Evolutionary conservation across 2,888 invertebrate species (phyloP).

Genomic region (Synanthedon tipuliformis): DNA sequence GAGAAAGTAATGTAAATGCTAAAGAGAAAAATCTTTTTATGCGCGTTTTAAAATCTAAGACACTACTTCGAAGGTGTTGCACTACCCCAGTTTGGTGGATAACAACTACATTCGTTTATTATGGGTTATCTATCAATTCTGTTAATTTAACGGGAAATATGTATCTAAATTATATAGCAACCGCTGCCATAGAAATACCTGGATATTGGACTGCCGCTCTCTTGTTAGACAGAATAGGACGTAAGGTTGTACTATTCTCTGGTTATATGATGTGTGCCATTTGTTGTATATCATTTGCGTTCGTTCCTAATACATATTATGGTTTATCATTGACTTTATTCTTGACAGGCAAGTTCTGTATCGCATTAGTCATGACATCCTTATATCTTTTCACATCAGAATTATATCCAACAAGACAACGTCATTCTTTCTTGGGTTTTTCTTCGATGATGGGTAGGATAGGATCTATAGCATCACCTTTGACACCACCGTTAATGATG

Average conservation of each 20-base stretch:
- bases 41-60: conserved; percentile 63
- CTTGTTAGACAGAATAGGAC: conserved; percentile 72
- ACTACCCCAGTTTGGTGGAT: conserved; percentile 84
- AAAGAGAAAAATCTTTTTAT: conserved; percentile 25
- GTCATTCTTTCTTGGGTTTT: conserved; percentile 75
- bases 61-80: conserved; percentile 69
- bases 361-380: conserved; percentile 74
- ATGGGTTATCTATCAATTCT: conserved; percentile 82
- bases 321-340: conserved; percentile 50
- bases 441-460: conserved; percentile 80
- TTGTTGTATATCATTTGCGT: conserved; percentile 66
- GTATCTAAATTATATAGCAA: conserved; percentile 79
- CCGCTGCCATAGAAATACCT: conserved; percentile 76
- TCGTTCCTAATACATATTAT: conserved; percentile 44
- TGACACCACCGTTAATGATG: conserved; percentile 73
- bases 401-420: conserved; percentile 76
- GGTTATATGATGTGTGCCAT: conserved; percentile 55
- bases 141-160: conserved; percentile 80
- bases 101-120: conserved; percentile 82
- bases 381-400: conserved; percentile 78
- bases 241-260: conserved; percentile 44
- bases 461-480: conserved; percentile 77
- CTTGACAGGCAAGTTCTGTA: conserved; percentile 74
- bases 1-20: conserved; percentile 9
- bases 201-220: conserved; percentile 75